Conservation (phyloP, 1,140 invertebrate genomes). For the Phymorhynchus buccinoides region DNA sequence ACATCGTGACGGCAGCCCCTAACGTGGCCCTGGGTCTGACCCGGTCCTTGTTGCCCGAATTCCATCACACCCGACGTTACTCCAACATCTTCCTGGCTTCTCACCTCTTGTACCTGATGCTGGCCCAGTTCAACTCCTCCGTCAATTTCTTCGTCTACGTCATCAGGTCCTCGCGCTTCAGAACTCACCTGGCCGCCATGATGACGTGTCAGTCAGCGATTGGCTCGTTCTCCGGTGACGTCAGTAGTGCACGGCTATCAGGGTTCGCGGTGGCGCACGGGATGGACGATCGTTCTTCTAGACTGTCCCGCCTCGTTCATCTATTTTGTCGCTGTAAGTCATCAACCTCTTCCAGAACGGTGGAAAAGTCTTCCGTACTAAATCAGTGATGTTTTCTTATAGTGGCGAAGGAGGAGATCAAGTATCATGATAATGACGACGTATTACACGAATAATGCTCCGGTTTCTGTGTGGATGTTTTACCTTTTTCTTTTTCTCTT, state of each 20-base stretch:
- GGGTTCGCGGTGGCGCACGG: not conserved
- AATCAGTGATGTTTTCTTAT: too few species aligned
- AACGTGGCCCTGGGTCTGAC: slow-evolving; percentile 11
- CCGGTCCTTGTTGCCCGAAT: not conserved
- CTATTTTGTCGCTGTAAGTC: too few species aligned
- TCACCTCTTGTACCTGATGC: not conserved
- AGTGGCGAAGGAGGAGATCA: too few species aligned
- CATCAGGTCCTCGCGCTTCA: slow-evolving; percentile 21
- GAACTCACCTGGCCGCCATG: not conserved
- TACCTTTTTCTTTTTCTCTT: too few species aligned
- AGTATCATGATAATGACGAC: too few species aligned
- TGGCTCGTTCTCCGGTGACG: not conserved
- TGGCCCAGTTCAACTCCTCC: not conserved
- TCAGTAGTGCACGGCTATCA: not conserved
- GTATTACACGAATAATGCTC: too few species aligned
- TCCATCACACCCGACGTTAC: not conserved
- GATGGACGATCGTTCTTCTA: not conserved
- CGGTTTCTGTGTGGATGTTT: too few species aligned
- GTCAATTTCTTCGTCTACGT: slow-evolving; percentile 33
- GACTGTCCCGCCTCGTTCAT: too few species aligned
- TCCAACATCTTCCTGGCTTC: slow-evolving; percentile 25
- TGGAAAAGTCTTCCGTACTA: too few species aligned
- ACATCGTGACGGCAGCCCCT: slow-evolving; percentile 14
- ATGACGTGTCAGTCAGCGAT: not conserved
- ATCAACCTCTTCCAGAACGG: too few species aligned